A percentile compares a stretch with the other conserved stretches of the same genome.
Conservation (phyloP, 2,797 vertebrate species). For the Phoebastria nigripes region DNA sequence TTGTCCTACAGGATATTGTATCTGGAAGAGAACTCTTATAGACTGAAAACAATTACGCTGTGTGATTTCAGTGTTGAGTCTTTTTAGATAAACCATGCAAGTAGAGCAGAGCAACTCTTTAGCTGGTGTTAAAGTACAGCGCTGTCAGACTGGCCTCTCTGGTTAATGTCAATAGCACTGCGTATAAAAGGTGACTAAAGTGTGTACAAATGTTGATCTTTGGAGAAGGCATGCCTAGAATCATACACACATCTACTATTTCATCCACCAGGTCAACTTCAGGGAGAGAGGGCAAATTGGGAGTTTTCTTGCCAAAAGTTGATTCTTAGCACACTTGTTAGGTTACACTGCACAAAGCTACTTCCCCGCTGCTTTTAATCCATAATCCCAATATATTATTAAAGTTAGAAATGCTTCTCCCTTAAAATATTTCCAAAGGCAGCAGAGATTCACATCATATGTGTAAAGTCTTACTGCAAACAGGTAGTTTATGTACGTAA, state of each 20-base stretch:
- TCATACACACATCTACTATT: conserved; percentile 83
- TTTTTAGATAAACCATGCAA: conserved; percentile 72
- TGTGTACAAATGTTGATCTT: conserved; percentile 84
- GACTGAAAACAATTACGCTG: conserved; percentile 79
- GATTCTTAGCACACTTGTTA: conserved; percentile 60
- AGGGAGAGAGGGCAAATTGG: conserved; percentile 69
- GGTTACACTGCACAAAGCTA: conserved; percentile 49
- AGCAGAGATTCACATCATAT: conserved; percentile 29
- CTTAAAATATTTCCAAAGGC: conserved; percentile 29
- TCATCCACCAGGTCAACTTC: conserved; percentile 74
- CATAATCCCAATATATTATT: conserved; percentile 64
- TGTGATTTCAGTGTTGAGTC: conserved; percentile 70
- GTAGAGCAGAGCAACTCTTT: conserved; percentile 63
- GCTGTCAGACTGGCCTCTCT: conserved; percentile 78
- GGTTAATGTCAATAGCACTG: conserved; percentile 82
- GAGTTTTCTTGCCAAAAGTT: conserved; percentile 68
- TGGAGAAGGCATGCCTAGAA: conserved; percentile 80
- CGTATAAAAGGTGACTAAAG: conserved; percentile 81
- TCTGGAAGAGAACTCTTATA: conserved; percentile 64
- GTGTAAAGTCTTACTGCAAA: conserved; percentile 23
- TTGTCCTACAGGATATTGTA: conserved; percentile 56
- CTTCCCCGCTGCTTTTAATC: conserved; percentile 63
- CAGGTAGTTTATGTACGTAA: background rate
- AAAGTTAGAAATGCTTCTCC: conserved; percentile 59
- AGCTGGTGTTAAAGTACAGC: conserved; percentile 67